A percentile compares a stretch with the other conserved stretches of the same genome.
phyloP scores from a whole-genome alignment of 2,797 vertebrate species.

The Atherinosoma microstoma region DNA sequence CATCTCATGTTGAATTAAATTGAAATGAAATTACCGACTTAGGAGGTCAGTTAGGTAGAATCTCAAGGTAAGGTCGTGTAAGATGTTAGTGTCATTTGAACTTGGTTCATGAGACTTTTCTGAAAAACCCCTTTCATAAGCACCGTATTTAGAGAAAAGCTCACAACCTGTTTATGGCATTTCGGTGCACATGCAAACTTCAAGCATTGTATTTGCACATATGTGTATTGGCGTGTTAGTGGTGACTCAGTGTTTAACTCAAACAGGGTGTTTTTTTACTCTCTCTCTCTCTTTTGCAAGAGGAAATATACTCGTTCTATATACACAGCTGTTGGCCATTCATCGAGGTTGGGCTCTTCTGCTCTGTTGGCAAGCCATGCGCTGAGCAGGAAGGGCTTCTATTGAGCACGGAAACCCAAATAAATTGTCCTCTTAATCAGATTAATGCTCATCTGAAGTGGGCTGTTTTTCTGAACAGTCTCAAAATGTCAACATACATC shows the following conservation, averaged over 20 bases:
- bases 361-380: slow-evolving; percentile 44
- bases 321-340: slow-evolving; percentile 82
- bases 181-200: slow-evolving; percentile 6
- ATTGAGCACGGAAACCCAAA: slow-evolving; percentile 74
- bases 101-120: background rate
- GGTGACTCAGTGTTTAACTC: slow-evolving; percentile 58
- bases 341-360: slow-evolving; percentile 55
- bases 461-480: slow-evolving; percentile 52
- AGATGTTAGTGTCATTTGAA: background rate
- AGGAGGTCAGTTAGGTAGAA: slow-evolving; percentile 24
- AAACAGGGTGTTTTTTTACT: slow-evolving; percentile 27
- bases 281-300: slow-evolving; percentile 10
- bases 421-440: slow-evolving; percentile 79
- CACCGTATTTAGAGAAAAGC: background rate
- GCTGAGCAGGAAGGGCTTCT: slow-evolving; percentile 67
- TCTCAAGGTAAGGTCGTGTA: slow-evolving; percentile 1
- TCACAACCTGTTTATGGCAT: slow-evolving; percentile 4
- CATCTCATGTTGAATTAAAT: slow-evolving; percentile 29
- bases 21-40: slow-evolving; percentile 36
- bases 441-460: slow-evolving; percentile 75
- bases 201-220: slow-evolving; percentile 4
- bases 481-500: slow-evolving; percentile 53
- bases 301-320: slow-evolving; percentile 70
- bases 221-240: slow-evolving; percentile 22
- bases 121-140: background rate